Conservation (phyloP, 2,797 vertebrate genomes). For the Pyrocephalus nanus region DNA sequence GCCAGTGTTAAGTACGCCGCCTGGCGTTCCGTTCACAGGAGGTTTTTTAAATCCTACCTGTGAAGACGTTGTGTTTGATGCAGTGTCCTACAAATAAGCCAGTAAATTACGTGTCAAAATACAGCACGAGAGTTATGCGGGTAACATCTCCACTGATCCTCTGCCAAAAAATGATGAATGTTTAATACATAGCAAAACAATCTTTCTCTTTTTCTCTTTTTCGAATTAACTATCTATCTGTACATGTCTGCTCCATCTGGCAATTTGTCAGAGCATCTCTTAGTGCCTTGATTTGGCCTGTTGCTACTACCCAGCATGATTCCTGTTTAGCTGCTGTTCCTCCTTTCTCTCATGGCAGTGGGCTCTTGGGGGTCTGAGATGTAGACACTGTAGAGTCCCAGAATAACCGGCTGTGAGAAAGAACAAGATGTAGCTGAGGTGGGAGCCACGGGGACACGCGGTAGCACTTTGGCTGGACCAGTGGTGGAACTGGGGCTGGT, state of each 20-base stretch:
- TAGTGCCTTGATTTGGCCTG: background rate
- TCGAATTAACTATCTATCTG: rapidly evolving
- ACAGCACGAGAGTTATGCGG: rapidly evolving
- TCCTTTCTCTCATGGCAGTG: background rate
- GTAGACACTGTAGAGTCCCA: background rate
- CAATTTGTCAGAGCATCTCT: rapidly evolving
- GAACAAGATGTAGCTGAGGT: background rate
- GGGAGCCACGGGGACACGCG: background rate
- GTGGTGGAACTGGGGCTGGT: background rate
- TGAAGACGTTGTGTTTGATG: background rate
- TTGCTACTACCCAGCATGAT: rapidly evolving
- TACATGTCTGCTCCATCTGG: rapidly evolving
- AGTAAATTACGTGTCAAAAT: background rate
- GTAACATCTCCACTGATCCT: background rate
- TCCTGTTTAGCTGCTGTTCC: background rate
- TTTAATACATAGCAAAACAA: rapidly evolving
- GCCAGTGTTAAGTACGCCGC: rapidly evolving
- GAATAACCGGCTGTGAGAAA: rapidly evolving
- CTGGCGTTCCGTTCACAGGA: background rate
- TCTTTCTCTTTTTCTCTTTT: background rate
- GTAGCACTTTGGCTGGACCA: background rate
- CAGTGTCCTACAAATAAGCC: background rate
- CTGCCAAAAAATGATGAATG: background rate
- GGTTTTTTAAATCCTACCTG: background rate
- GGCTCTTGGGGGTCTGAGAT: background rate